A percentile compares a stretch with the other conserved stretches of the same genome.
phyloP scores from a whole-genome alignment of 92 coral and sea anemone genomes.

The Phenganax subtilis region DNA sequence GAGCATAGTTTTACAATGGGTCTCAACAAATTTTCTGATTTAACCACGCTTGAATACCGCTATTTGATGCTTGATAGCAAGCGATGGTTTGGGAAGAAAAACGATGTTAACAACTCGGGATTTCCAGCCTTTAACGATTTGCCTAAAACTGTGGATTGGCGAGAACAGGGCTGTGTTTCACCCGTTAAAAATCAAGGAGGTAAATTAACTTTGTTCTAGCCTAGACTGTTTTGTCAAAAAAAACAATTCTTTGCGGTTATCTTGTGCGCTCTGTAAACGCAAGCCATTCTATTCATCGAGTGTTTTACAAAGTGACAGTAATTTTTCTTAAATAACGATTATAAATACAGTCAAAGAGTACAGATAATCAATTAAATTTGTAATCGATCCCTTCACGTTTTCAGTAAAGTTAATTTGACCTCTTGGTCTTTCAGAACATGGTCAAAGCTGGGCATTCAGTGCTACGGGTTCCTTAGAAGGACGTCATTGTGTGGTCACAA shows the following conservation, averaged over 20 bases:
- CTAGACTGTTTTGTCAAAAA: too few relatives aligned
- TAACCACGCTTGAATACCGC: slow-evolving; percentile 4
- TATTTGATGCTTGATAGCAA: not conserved
- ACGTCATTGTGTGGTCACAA: slow-evolving; percentile 39
- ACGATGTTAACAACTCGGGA: slow-evolving; percentile 11
- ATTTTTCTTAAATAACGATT: too few relatives aligned
- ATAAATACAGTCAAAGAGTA: too few relatives aligned
- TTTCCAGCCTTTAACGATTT: not conserved
- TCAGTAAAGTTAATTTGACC: not conserved
- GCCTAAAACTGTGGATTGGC: slow-evolving; percentile 71
- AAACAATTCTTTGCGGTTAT: not conserved
- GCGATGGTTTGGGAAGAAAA: not conserved
- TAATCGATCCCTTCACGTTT: not conserved
- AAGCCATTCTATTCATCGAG: too few relatives aligned
- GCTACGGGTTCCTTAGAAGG: slow-evolving; percentile 16
- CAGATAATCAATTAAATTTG: too few relatives aligned
- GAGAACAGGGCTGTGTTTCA: slow-evolving; percentile 78
- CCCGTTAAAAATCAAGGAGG: slow-evolving; percentile 71
- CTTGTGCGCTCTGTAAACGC: not conserved
- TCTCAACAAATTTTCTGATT: slow-evolving; percentile 14
- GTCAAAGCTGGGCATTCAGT: slow-evolving; percentile 10
- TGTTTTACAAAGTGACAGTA: too few relatives aligned
- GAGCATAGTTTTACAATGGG: slow-evolving; percentile 1
- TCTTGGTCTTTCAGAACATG: slow-evolving; percentile 13
- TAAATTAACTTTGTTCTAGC: not conserved